Conservation (phyloP, 2,797 vertebrate genomes). For the Enteromius fasciolatus region DNA sequence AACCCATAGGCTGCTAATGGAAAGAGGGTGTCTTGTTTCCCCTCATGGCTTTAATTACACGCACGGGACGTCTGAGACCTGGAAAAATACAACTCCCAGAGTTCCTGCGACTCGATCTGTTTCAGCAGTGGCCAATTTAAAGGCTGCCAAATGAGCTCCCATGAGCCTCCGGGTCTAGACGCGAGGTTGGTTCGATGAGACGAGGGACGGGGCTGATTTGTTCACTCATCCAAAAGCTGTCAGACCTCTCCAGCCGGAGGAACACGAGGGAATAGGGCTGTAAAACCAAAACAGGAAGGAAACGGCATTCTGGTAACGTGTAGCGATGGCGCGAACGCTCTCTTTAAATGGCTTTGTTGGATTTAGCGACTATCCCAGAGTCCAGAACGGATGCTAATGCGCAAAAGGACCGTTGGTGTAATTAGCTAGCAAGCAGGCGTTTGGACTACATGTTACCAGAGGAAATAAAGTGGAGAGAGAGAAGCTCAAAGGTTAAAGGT, state of each 20-base stretch:
- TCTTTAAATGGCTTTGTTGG: slow-evolving; percentile 56
- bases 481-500: slow-evolving; percentile 75
- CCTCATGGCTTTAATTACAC: slow-evolving; percentile 46
- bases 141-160: slow-evolving; percentile 54
- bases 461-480: slow-evolving; percentile 60
- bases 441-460: slow-evolving; percentile 57
- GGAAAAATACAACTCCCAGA: slow-evolving; percentile 49
- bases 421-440: slow-evolving; percentile 42
- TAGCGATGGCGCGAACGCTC: slow-evolving; percentile 1
- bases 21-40: slow-evolving; percentile 24
- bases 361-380: slow-evolving; percentile 19
- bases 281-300: slow-evolving; percentile 20
- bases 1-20: slow-evolving; percentile 20
- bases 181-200: slow-evolving; percentile 24
- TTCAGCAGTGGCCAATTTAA: slow-evolving; percentile 38
- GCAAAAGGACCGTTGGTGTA: slow-evolving; percentile 5
- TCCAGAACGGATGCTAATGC: background rate
- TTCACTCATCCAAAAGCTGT: slow-evolving; percentile 24
- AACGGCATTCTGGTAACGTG: slow-evolving; percentile 50
- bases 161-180: slow-evolving; percentile 40
- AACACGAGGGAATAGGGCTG: background rate
- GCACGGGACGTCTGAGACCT: slow-evolving; percentile 38
- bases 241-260: slow-evolving; percentile 38
- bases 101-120: slow-evolving; percentile 38
- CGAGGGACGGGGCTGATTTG: slow-evolving; percentile 20